Conservation (phyloP, 2,797 vertebrate genomes). For the Eospalax fontanierii region DNA sequence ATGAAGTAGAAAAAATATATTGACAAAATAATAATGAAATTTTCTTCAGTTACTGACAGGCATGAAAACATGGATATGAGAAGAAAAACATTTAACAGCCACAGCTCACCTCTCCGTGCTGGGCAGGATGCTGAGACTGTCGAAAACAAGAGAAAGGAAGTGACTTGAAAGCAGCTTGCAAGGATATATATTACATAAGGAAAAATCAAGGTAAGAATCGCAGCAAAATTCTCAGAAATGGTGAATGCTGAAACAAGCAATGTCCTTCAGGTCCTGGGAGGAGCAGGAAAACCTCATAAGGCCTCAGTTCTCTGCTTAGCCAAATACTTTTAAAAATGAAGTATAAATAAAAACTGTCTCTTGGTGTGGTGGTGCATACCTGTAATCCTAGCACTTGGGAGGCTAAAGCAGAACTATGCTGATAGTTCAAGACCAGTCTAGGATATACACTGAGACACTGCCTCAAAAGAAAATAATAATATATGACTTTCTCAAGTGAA, state of each 20-base stretch:
- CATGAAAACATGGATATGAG: not conserved
- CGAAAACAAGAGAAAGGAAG: not conserved
- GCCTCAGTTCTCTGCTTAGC: not conserved
- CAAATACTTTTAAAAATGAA: not conserved
- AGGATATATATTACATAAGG: not conserved
- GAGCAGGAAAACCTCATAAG: not conserved
- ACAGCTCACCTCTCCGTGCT: not conserved
- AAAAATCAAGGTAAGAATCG: not conserved
- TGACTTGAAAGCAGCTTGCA: not conserved
- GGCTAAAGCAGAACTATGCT: not conserved
- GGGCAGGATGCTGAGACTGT: not conserved
- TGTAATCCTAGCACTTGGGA: not conserved
- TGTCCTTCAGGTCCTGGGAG: not conserved
- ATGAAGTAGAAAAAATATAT: not conserved
- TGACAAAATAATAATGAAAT: not conserved
- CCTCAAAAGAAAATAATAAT: not conserved
- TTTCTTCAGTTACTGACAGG: not conserved
- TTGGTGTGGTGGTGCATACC: not conserved
- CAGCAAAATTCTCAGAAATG: not conserved
- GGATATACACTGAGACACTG: not conserved
- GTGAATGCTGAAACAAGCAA: not conserved
- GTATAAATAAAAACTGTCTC: not conserved
- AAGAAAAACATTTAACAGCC: not conserved
- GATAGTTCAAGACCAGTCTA: not conserved
- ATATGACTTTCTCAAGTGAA: not conserved